Evolutionary conservation across 2,888 invertebrate genomes (phyloP), one percentile per base, ranked within the genome.

Genomic region (Pseudeuparius sepicola): DNA sequence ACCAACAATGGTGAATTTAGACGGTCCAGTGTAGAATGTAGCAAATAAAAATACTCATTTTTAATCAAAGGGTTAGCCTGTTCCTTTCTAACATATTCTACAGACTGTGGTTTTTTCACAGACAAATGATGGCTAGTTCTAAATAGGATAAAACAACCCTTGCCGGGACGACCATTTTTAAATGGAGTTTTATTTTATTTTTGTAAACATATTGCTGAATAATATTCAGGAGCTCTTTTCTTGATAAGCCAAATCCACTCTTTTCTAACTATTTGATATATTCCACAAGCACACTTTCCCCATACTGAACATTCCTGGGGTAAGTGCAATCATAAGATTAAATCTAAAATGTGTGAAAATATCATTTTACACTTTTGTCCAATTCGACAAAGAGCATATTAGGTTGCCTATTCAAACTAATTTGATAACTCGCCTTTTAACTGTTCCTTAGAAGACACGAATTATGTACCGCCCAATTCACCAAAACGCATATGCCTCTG

Each of bases 261-360:
- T n/a, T n/a, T n/a, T n/a, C n/a, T n/a, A n/a, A n/a, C 7, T 16
- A 11, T 25, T 24, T 17, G 12, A 32, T 17, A 3, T 25, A 17
- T 15, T 32, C 24, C 10, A n/a, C n/a, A n/a, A n/a, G n/a, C n/a
- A 24, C 31, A 31, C 31, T 31, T 31, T 14, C 31, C 31, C 31
- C 24, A 24, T 24, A 3, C 2, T 31, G n/a, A 15, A 3, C 15
- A 24, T 24, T 24, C n/a, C 23, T 10, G 24, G 31, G 24, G 31
- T 12, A 31, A 31, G 24, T 31, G 31, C 24, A 31, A 23, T 31
- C 24, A 31, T 6, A 5, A 11, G 24, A 31, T 24, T 31, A 31
- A 14, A 27, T 15, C 23, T 24, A 31, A 31, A 13, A 20, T 12
- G 14, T 20, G 13, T 20, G 23, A 6, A 3, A 14, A 31, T 31